Conservation (phyloP, 2,888 invertebrate species). For the Phyto melanocephala region DNA sequence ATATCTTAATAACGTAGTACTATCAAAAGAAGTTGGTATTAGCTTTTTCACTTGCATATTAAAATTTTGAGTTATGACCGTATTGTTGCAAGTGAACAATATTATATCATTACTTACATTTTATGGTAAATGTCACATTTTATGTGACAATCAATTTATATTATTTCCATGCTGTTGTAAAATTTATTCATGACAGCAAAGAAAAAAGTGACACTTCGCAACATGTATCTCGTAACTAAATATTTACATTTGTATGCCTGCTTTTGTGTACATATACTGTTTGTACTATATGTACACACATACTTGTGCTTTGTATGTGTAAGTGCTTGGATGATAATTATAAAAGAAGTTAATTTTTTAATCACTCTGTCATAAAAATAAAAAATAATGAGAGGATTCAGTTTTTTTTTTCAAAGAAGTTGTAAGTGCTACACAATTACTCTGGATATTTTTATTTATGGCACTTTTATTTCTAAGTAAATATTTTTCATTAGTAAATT, state of each 20-base stretch:
- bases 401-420: neutral
- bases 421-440: neutral
- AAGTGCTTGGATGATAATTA: constrained; percentile 14
- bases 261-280: neutral
- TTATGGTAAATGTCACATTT: neutral
- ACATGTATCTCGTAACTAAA: neutral
- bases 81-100: too few relatives aligned
- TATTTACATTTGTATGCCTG: neutral
- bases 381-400: neutral
- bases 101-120: neutral
- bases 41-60: too few relatives aligned
- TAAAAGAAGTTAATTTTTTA: constrained; percentile 33
- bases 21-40: too few relatives aligned
- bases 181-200: constrained; percentile 19
- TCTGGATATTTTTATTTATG: neutral
- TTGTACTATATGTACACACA: neutral
- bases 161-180: constrained; percentile 6
- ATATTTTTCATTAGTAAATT: neutral
- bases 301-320: too few relatives aligned
- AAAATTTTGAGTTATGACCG: too few relatives aligned
- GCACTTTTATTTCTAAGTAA: neutral
- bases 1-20: too few relatives aligned
- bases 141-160: constrained; percentile 28
- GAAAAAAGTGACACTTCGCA: neutral
- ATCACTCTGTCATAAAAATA: constrained; percentile 17